Conservation (phyloP, 2,888 invertebrate species). For the Pheosia tremula region DNA sequence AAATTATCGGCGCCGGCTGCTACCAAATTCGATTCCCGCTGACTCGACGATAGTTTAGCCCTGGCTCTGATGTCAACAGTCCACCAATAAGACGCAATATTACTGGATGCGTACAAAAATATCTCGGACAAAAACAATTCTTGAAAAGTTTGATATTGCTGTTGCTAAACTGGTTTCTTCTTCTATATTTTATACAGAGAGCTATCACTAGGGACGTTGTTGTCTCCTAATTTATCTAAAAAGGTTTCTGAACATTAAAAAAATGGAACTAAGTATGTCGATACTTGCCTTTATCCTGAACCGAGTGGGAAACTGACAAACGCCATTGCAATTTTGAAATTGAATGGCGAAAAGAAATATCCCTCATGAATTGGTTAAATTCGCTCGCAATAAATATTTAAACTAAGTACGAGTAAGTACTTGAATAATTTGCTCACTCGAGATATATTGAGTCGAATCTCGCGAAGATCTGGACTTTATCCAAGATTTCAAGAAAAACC, state of each 20-base stretch:
- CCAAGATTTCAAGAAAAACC: conserved; percentile 50
- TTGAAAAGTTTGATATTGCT: too few species aligned
- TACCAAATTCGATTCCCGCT: conserved; percentile 52
- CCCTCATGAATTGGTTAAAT: neutral
- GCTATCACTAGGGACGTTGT: too few species aligned
- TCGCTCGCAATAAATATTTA: conserved; percentile 1
- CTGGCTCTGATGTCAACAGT: conserved; percentile 19
- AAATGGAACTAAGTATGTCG: too few species aligned
- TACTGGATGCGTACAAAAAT: conserved; percentile 8
- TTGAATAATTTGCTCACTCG: conserved; percentile 10
- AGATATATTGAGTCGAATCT: conserved; percentile 39
- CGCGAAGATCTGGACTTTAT: conserved; percentile 50
- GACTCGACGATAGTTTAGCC: conserved; percentile 27
- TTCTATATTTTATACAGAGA: too few species aligned
- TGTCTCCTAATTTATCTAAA: too few species aligned
- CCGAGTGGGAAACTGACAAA: too few species aligned
- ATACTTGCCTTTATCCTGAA: too few species aligned
- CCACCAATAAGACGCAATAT: conserved; percentile 18
- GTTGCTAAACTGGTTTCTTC: too few species aligned
- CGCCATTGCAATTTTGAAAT: too few species aligned
- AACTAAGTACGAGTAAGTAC: neutral
- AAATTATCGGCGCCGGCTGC: conserved; percentile 47
- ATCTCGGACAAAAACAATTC: too few species aligned
- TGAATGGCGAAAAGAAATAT: too few species aligned
- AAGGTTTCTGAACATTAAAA: too few species aligned